Conservation (phyloP, 2,888 invertebrate species). For the Baronia brevicornis region DNA sequence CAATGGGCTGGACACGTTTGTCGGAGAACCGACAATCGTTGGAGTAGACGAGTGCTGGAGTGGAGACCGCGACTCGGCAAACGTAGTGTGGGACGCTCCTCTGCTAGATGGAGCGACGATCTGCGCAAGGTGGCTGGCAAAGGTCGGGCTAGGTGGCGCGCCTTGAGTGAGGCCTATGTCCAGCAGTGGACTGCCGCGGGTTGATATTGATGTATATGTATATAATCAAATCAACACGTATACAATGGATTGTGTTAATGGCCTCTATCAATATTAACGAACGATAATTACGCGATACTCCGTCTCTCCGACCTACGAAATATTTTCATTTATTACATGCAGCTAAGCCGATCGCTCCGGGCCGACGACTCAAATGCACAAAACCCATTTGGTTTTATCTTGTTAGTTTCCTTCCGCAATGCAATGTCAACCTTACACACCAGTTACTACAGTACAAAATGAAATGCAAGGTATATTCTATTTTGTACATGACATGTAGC, state of each 20-base stretch:
- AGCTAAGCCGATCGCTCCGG: constrained; percentile 29
- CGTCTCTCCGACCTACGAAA: constrained; percentile 17
- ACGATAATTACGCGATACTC: constrained; percentile 17
- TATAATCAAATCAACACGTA: not conserved
- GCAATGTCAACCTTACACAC: constrained; percentile 27
- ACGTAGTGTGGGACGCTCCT: too few species aligned
- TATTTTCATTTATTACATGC: constrained; percentile 30
- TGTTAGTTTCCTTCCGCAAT: constrained; percentile 31
- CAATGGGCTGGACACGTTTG: too few species aligned
- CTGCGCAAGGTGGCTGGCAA: too few species aligned
- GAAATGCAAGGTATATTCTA: constrained; percentile 26
- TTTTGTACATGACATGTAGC: constrained; percentile 49
- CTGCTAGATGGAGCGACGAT: too few species aligned
- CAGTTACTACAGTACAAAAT: constrained; percentile 28
- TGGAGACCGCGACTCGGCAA: too few species aligned
- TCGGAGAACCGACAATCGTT: too few species aligned
- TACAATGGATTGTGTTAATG: constrained; percentile 4
- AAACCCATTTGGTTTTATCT: constrained; percentile 71
- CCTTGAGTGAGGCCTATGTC: too few species aligned
- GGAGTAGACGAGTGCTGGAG: too few species aligned
- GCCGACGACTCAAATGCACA: constrained; percentile 64
- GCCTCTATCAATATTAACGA: constrained; percentile 12
- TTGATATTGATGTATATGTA: too few species aligned
- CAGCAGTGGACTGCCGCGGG: too few species aligned
- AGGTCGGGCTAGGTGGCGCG: too few species aligned